These are phyloP conservation scores for Plemyria rubiginata DNA, from an alignment of 2,888 invertebrate species.

Conservation along the genomic window DNA sequence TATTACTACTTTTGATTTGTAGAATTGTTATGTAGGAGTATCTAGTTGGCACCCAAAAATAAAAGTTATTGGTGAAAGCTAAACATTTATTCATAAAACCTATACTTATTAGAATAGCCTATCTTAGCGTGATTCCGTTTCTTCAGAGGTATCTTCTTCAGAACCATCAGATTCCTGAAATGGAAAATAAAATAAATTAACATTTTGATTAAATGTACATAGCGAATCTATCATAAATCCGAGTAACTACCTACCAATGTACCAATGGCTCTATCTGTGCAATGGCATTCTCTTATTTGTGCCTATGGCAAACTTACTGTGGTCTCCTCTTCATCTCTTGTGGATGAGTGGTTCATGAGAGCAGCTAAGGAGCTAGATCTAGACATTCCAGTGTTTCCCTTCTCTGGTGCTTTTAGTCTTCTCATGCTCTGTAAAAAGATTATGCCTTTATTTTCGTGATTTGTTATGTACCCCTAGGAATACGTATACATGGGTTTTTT, in stretches of 20 bases:
- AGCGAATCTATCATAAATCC: too few species aligned
- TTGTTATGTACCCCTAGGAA: too few species aligned
- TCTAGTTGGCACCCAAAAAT: slow-evolving; percentile 13
- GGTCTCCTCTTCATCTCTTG: slow-evolving; percentile 66
- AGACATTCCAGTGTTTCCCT: slow-evolving; percentile 50
- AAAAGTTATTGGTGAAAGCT: slow-evolving; percentile 22
- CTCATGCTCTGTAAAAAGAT: slow-evolving; percentile 51
- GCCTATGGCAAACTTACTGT: slow-evolving; percentile 55
- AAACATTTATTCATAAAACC: slow-evolving; percentile 23
- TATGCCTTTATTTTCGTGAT: too few species aligned
- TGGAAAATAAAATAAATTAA: slow-evolving; percentile 1
- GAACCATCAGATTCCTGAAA: slow-evolving; percentile 70
- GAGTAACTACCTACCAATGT: too few species aligned
- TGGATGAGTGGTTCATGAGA: slow-evolving; percentile 69
- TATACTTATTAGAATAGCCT: neutral
- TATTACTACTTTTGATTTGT: neutral
- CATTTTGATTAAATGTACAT: neutral
- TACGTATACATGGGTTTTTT: too few species aligned
- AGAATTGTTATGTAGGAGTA: neutral
- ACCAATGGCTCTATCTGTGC: too few species aligned
- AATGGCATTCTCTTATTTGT: too few species aligned
- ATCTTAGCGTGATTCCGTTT: slow-evolving; percentile 69
- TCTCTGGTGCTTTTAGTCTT: slow-evolving; percentile 67
- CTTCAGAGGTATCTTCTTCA: slow-evolving; percentile 70
- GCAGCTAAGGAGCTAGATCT: slow-evolving; percentile 69